Percentiles rank a stretch among this genome's conserved stretches.
phyloP scores from a whole-genome alignment of 1,140 invertebrate genomes.

The Stegodyphus mimosarum region DNA sequence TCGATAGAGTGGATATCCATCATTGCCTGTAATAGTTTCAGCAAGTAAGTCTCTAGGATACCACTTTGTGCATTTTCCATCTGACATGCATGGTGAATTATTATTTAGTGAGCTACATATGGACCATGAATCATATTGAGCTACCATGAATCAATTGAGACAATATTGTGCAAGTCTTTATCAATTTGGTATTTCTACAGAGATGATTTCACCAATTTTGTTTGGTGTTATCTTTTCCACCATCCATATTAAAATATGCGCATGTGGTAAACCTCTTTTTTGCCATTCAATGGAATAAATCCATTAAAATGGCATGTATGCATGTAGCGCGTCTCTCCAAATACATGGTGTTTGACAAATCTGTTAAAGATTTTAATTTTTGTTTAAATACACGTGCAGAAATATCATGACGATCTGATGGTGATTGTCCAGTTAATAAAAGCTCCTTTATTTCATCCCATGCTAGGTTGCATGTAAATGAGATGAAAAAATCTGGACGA shows the following conservation, averaged over 20 bases:
- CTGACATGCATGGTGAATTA: too few relatives aligned
- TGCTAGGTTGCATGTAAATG: slow-evolving; percentile 69
- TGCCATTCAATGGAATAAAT: slow-evolving; percentile 68
- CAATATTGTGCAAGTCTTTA: too few relatives aligned
- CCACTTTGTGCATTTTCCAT: too few relatives aligned
- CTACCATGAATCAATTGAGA: too few relatives aligned
- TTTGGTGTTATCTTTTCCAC: slow-evolving; percentile 13
- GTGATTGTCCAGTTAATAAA: slow-evolving; percentile 27
- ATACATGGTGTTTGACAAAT: too few relatives aligned
- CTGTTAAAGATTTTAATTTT: slow-evolving; percentile 12
- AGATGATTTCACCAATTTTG: slow-evolving; percentile 52
- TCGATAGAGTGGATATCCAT: too few relatives aligned
- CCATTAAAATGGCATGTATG: too few relatives aligned
- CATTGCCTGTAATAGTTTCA: too few relatives aligned
- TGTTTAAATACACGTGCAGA: slow-evolving; percentile 31
- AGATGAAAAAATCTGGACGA: slow-evolving; percentile 65
- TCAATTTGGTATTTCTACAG: slow-evolving; percentile 56
- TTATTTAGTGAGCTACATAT: too few relatives aligned
- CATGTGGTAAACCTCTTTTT: slow-evolving; percentile 69
- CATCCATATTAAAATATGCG: slow-evolving; percentile 66
- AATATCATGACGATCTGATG: slow-evolving; percentile 44
- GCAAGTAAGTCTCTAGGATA: too few relatives aligned
- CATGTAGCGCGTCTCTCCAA: too few relatives aligned
- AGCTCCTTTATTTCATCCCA: slow-evolving; percentile 67
- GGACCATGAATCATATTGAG: too few relatives aligned